Base-by-base conservation (phyloP, 2,888 invertebrate species). In the Callimorpha dominula region DNA sequence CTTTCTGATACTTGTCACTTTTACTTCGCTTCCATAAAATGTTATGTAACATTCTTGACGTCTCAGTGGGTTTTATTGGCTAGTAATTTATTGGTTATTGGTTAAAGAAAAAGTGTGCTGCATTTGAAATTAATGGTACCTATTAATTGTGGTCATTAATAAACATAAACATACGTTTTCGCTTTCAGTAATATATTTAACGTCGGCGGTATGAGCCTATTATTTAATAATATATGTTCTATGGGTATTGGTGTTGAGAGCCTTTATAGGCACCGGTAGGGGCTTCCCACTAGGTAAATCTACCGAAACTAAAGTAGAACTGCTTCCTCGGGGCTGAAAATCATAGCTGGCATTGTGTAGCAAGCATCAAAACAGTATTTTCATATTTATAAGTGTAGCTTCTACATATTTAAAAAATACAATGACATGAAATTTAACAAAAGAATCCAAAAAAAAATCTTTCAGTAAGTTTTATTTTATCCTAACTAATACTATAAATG, bases 51-150 rank as follows among this genome's bases (percentile, higher is more conserved):
- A n/a, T 20, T 20, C 11, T 65, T 31, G 43, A 6, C 12, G 11
- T 60, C 60, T 60, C 31, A 31, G 65, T 54, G 57, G 70, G 46
- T 57, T 43, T 49, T 40, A 15, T 20, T 50, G 31, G 12, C 60
- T 52, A 54, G 60, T 40, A 67, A 70, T 63, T 67, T 46, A 66
- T 73, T 65, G 40, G 63, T 68, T 68, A 71, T 62, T 60, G 67
- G 49, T 65, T 60, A 50, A 72, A 65, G 65, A n/a, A 68, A 40
- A 31, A 40, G n/a, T 52, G n/a, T 62, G 68, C 20, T 72, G 31
- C 40, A 49, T 72, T 65, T 72, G 72, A 73, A 69, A 73, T 73
- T 68, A 65, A 52, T 68, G 50, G 31, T 31, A 31, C 57, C 57
- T 52, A 17, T 72, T 68, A 40, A 64, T 64, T 60, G 43, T 46